Evolutionary conservation across 2,888 invertebrate genomes (phyloP).

Genomic region (Rhagonycha fulva): DNA sequence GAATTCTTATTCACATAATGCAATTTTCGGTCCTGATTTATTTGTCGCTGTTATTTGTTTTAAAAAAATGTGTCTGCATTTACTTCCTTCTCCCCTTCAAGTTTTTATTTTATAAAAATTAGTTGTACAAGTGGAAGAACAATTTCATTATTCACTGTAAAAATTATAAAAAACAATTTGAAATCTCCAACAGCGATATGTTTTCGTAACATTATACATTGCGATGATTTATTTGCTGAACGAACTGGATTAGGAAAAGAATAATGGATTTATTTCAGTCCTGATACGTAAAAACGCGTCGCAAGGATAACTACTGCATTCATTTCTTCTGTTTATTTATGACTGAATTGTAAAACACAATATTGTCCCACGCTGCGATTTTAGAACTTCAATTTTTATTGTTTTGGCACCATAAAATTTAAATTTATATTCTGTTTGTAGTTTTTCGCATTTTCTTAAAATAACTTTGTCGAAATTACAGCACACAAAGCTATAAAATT

Average conservation of each 20-base stretch:
- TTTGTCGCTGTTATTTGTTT: background rate
- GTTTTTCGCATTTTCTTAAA: constrained; percentile 7
- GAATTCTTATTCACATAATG: constrained; percentile 34
- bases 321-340: constrained; percentile 44
- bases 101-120: background rate
- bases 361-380: constrained; percentile 38
- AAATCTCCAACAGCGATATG: constrained; percentile 35
- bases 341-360: constrained; percentile 35
- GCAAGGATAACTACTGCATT: constrained; percentile 47
- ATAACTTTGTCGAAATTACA: background rate
- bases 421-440: constrained; percentile 28
- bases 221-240: constrained; percentile 40
- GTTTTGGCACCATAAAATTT: constrained; percentile 41
- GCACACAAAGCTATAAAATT: background rate
- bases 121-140: background rate
- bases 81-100: background rate
- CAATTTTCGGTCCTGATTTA: constrained; percentile 17
- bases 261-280: constrained; percentile 45
- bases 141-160: constrained; percentile 24
- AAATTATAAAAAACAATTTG: constrained; percentile 29
- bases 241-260: constrained; percentile 43
- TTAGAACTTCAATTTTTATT: constrained; percentile 41
- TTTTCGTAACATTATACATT: constrained; percentile 39
- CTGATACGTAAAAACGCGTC: constrained; percentile 41
- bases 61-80: background rate